Evolutionary conservation across 2,113 vertebrate genomes (phyloP).

Genomic region (Dasypus novemcinctus): DNA sequence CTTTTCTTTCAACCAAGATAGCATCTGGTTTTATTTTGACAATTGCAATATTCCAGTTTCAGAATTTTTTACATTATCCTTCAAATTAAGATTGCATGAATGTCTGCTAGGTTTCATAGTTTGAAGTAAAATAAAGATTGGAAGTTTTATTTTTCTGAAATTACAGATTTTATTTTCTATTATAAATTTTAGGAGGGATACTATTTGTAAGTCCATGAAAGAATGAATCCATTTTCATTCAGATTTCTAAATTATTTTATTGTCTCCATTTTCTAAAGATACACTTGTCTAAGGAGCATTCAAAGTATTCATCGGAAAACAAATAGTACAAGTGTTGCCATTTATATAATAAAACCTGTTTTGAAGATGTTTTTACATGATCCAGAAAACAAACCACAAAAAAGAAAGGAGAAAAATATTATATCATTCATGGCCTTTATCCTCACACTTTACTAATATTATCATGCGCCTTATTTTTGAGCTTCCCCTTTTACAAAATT

Average conservation of each 20-base stretch:
- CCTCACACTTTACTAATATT: slow-evolving; percentile 24
- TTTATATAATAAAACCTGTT: neutral
- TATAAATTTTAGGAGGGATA: slow-evolving; percentile 1
- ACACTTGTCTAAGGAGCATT: slow-evolving; percentile 1
- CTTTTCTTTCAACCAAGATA: slow-evolving; percentile 47
- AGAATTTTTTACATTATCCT: slow-evolving; percentile 53
- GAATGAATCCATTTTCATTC: neutral
- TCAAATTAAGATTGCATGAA: slow-evolving; percentile 47
- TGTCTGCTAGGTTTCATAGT: slow-evolving; percentile 38
- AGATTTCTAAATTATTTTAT: slow-evolving; percentile 44
- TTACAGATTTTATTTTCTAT: slow-evolving; percentile 1
- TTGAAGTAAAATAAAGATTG: slow-evolving; percentile 42
- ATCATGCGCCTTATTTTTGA: neutral
- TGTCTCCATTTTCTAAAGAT: neutral
- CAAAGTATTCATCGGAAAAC: slow-evolving; percentile 2
- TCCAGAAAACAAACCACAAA: neutral
- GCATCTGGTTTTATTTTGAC: slow-evolving; percentile 66
- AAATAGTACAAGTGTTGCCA: neutral
- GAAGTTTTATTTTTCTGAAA: slow-evolving; percentile 44
- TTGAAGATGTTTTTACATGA: slow-evolving; percentile 29
- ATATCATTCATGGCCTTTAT: neutral
- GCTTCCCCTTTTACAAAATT: slow-evolving; percentile 25
- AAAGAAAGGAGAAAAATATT: slow-evolving; percentile 30
- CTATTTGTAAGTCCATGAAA: slow-evolving; percentile 30
- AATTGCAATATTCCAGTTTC: slow-evolving; percentile 54